A percentile compares a stretch with the other conserved stretches of the same genome.
Conservation (phyloP, 35 echinoderm and acorn worm genomes). For the Nesometra sesokonis region DNA sequence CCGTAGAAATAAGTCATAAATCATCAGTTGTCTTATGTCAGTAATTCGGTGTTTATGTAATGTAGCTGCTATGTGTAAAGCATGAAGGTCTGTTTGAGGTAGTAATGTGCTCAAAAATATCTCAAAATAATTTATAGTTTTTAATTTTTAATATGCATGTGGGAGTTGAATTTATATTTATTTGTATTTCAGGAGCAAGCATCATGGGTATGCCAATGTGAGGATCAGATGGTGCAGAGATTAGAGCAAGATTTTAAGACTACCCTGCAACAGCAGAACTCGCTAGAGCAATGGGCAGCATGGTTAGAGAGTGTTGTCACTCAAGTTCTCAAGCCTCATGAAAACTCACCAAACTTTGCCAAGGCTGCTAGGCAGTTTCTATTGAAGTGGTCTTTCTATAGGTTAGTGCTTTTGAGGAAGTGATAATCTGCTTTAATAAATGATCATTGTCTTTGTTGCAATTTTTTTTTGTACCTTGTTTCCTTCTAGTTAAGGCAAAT, state of each 20-base stretch:
- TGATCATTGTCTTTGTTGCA: too few species aligned
- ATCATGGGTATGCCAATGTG: slow-evolving; percentile 99
- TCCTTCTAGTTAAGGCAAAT: too few species aligned
- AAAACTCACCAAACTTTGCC: slow-evolving; percentile 92
- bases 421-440: too few species aligned
- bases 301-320: slow-evolving; percentile 97
- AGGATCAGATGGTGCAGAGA: slow-evolving; percentile 84
- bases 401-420: slow-evolving; percentile 33
- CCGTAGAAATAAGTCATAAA: too few species aligned
- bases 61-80: too few species aligned
- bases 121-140: too few species aligned
- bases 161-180: not conserved
- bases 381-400: slow-evolving; percentile 99
- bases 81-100: too few species aligned
- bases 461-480: too few species aligned
- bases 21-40: too few species aligned
- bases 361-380: slow-evolving; percentile 96
- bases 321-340: slow-evolving; percentile 90
- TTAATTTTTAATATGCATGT: not conserved
- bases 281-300: slow-evolving; percentile 91
- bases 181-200: slow-evolving; percentile 69
- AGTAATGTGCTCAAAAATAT: too few species aligned
- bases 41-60: too few species aligned
- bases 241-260: slow-evolving; percentile 97
- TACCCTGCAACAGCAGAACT: slow-evolving; percentile 94